Conservation (phyloP, 2,797 vertebrate species). For the Carcharodon carcharias region DNA sequence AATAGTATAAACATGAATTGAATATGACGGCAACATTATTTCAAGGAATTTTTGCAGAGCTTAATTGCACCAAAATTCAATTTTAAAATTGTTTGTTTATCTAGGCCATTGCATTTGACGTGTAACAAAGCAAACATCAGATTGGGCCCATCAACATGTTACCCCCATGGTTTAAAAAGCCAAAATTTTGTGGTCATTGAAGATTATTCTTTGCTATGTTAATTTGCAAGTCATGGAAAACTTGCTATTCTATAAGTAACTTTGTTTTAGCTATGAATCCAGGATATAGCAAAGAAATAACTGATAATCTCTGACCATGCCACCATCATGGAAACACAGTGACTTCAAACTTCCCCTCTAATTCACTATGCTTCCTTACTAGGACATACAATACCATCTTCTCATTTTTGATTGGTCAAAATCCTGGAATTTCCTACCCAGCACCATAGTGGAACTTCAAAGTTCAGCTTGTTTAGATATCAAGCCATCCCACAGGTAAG, state of each 20-base stretch:
- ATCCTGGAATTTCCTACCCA: neutral
- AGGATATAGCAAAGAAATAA: neutral
- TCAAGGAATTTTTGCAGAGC: neutral
- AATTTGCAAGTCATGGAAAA: neutral
- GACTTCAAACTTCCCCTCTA: neutral
- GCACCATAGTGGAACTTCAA: neutral
- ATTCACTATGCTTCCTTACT: neutral
- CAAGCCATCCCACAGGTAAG: neutral
- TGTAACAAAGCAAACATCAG: neutral
- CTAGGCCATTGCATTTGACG: neutral
- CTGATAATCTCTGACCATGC: neutral
- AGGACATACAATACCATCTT: neutral
- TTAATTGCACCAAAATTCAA: neutral
- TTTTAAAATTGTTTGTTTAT: neutral
- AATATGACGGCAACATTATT: neutral
- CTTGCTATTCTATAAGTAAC: neutral
- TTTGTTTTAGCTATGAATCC: neutral
- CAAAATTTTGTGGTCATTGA: neutral
- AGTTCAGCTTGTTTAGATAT: neutral
- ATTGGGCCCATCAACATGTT: neutral
- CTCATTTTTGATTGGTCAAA: neutral
- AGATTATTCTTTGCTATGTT: neutral
- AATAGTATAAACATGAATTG: neutral
- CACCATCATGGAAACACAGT: too few relatives aligned
- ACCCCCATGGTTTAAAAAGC: neutral